Percentiles rank a stretch among this genome's conserved stretches.
phyloP scores from a whole-genome alignment of 1,140 invertebrate genomes.

The Lutraria rhynchaena region DNA sequence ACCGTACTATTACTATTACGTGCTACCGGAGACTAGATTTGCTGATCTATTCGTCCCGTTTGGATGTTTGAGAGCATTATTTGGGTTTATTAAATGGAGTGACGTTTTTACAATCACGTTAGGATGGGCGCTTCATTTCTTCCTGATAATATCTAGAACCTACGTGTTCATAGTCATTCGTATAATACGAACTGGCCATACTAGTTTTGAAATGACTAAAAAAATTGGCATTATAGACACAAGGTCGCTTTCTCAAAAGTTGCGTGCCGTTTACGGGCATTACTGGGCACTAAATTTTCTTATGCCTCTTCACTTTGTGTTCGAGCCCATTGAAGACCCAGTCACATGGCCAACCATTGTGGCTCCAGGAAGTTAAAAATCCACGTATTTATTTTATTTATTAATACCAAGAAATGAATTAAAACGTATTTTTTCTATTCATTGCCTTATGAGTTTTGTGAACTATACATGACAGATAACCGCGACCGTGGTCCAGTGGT shows the following conservation, averaged over 20 bases:
- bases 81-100: conserved; percentile 34
- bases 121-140: conserved; percentile 55
- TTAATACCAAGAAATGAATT: too few relatives aligned
- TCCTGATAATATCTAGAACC: conserved; percentile 29
- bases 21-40: conserved; percentile 41
- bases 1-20: conserved; percentile 44
- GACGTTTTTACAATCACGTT: conserved; percentile 21
- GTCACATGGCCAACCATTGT: conserved; percentile 62
- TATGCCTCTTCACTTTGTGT: conserved; percentile 62
- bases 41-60: conserved; percentile 49
- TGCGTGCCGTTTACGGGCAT: conserved; percentile 64
- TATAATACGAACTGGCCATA: conserved; percentile 58
- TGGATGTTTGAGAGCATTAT: conserved; percentile 34
- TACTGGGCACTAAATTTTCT: conserved; percentile 67
- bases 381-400: too few relatives aligned
- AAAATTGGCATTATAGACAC: conserved; percentile 62
- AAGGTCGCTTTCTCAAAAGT: conserved; percentile 49
- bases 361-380: too few relatives aligned
- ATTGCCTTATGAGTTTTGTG: too few relatives aligned
- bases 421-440: too few relatives aligned
- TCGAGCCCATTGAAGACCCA: conserved; percentile 63
- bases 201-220: conserved; percentile 65
- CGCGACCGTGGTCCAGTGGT: too few relatives aligned
- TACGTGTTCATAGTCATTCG: conserved; percentile 38
- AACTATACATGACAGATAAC: too few relatives aligned